These are phyloP conservation scores for Agrotis clavis DNA, from an alignment of 2,888 invertebrate genomes.

Conservation along the genomic window DNA sequence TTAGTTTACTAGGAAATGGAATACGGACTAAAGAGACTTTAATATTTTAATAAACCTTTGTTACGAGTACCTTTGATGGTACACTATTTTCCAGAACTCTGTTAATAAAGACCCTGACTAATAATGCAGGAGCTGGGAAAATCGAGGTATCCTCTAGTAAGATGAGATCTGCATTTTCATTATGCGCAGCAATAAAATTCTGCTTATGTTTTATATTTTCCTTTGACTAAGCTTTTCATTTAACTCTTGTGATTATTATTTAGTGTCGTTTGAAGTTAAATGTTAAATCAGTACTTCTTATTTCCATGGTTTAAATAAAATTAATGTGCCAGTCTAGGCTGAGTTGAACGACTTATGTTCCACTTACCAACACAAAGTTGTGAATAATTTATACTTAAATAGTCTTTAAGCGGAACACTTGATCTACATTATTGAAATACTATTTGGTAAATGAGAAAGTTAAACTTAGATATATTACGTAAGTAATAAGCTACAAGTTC, in stretches of 20 bases:
- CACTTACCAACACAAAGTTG: constrained; percentile 9
- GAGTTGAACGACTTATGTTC: constrained; percentile 19
- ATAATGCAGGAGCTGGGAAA: neutral
- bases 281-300: neutral
- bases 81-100: neutral
- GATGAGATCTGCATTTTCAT: no score
- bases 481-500: no score
- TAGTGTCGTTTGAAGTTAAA: neutral
- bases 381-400: constrained; percentile 53
- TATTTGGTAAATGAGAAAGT: no score
- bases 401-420: constrained; percentile 31
- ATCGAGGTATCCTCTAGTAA: neutral
- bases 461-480: no score
- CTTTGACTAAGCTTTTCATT: neutral
- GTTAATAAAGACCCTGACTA: neutral
- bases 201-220: neutral
- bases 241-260: neutral
- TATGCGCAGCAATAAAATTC: neutral
- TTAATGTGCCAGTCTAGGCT: neutral
- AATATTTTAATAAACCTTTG: neutral
- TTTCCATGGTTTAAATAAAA: constrained; percentile 11
- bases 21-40: no score
- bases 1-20: neutral
- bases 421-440: neutral
- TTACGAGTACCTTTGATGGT: neutral